phyloP scores from a whole-genome alignment of 2,888 invertebrate species.

The Sphaeridia pumilis region DNA sequence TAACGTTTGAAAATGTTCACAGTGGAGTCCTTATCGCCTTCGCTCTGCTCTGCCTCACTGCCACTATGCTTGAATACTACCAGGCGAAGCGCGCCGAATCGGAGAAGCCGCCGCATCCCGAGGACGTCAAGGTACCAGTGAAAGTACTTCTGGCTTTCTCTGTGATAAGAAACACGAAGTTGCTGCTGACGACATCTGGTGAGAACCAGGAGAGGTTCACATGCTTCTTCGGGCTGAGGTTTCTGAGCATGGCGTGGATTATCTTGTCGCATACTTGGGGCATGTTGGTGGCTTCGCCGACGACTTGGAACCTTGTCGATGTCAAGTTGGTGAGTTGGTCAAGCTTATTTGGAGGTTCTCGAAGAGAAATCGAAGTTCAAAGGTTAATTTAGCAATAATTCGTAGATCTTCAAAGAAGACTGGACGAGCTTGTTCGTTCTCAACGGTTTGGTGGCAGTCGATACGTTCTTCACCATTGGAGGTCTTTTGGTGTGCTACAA shows the following conservation, averaged over 20 bases:
- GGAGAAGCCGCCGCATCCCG: background rate
- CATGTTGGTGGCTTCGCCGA: conserved; percentile 19
- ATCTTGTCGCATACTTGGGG: conserved; percentile 44
- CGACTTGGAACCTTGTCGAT: conserved; percentile 26
- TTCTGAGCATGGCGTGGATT: conserved; percentile 49
- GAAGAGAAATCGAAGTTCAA: background rate
- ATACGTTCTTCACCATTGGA: conserved; percentile 37
- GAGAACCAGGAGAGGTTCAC: conserved; percentile 38
- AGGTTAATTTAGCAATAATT: background rate
- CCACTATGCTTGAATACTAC: conserved; percentile 12
- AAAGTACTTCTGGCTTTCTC: conserved; percentile 44
- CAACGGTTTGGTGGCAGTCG: conserved; percentile 36
- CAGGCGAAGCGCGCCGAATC: background rate
- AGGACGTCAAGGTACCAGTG: conserved; percentile 12
- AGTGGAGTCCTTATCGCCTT: background rate
- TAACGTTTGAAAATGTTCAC: background rate
- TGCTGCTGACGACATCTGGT: conserved; percentile 41
- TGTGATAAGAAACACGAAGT: conserved; percentile 42
- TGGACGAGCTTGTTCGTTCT: conserved; percentile 11
- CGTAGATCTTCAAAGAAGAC: conserved; percentile 10
- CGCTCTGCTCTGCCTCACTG: conserved; percentile 2
- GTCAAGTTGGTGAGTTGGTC: conserved; percentile 9
- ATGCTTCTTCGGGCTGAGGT: conserved; percentile 45
- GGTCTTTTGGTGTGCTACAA: conserved; percentile 36
- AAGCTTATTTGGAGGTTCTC: too few species aligned